Evolutionary conservation across 2,888 invertebrate genomes (phyloP), one percentile per base, ranked within the genome.

Genomic region (Altica lythri): DNA sequence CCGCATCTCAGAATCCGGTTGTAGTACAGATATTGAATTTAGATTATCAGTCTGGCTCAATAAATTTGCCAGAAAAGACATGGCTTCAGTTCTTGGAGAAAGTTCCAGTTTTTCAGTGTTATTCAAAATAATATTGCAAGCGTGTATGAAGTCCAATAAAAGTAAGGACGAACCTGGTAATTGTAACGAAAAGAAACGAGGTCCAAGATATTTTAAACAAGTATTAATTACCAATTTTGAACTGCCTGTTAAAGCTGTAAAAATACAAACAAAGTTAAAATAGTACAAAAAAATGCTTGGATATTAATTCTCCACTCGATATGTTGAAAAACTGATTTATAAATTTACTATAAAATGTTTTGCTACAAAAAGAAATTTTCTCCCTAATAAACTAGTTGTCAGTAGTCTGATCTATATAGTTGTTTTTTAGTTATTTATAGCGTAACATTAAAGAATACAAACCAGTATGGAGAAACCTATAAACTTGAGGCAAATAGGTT

Each of bases 141-240:
- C 95, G 69, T 92, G 90, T 25, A 96, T 89, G 67, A 95, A 88
- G 79, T 96, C 95, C 48, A 94, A 78, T 43, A 94, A 78, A 1
- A 97, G 79, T 48, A 96, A 79, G 1, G 94, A 90, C 67, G 91
- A 90, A 0, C 96, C 96, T 30, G 94, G 93, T 35, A 96, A 79
- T 60, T 92, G 88, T 22, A 93, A 78, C 32, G 94, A 92, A 60
- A 95, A 83, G 74, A 95, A 89, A 47, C 89, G 81, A 9, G 94
- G 88, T 16, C 94, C 93, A 67, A 93, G 80, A 70, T 88, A 84
- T 64, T 88, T 87, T 10, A 95, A 78, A 45, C 91, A 83, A 2
- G 84, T 85, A 76, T 90, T 91, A 37, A 90, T 85, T 40, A 89
- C 84, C 55, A 89, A 86, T 72, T 91, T 83, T 57, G 86, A 86